Percentiles rank a stretch among this genome's conserved stretches.
Conservation (phyloP, 1,140 invertebrate species). For the Agrilus planipennis region DNA sequence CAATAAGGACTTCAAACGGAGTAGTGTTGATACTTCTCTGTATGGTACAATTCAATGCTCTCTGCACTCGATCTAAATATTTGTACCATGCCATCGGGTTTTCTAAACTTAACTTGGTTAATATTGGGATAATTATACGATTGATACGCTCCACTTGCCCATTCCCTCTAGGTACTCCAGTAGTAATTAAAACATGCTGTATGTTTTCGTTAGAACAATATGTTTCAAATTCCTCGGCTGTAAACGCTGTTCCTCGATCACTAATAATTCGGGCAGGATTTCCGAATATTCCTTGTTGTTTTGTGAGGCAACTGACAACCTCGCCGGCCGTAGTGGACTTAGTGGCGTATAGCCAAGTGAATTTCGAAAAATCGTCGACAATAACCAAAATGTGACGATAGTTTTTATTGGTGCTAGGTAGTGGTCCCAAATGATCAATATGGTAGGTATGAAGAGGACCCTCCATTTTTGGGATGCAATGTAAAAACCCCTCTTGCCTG, state of each 20-base stretch:
- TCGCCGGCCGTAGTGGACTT: constrained; percentile 24
- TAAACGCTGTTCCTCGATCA: constrained; percentile 32
- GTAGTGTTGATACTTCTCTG: constrained; percentile 24
- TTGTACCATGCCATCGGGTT: constrained; percentile 24
- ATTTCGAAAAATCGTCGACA: constrained; percentile 34
- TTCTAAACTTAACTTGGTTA: constrained; percentile 18
- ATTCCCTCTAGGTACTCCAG: constrained; percentile 24
- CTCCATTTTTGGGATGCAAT: constrained; percentile 18
- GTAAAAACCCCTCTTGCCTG: constrained; percentile 29
- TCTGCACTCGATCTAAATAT: constrained; percentile 21
- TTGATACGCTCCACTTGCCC: constrained; percentile 27
- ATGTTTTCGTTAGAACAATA: constrained; percentile 23
- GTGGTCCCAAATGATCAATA: constrained; percentile 32
- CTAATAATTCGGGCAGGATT: constrained; percentile 27
- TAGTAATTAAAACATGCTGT: constrained; percentile 20
- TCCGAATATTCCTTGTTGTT: constrained; percentile 24
- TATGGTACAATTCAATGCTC: constrained; percentile 24
- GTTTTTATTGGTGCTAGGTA: constrained; percentile 24
- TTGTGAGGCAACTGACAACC: constrained; percentile 13
- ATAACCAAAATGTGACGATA: constrained; percentile 33
- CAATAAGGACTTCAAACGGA: constrained; percentile 28
- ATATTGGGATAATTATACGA: constrained; percentile 19
- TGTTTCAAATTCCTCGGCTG: constrained; percentile 19
- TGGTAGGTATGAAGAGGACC: constrained; percentile 24
- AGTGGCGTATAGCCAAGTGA: constrained; percentile 30